Base-by-base conservation (phyloP, 2,888 invertebrate species). In the Eupithecia insigniata region DNA sequence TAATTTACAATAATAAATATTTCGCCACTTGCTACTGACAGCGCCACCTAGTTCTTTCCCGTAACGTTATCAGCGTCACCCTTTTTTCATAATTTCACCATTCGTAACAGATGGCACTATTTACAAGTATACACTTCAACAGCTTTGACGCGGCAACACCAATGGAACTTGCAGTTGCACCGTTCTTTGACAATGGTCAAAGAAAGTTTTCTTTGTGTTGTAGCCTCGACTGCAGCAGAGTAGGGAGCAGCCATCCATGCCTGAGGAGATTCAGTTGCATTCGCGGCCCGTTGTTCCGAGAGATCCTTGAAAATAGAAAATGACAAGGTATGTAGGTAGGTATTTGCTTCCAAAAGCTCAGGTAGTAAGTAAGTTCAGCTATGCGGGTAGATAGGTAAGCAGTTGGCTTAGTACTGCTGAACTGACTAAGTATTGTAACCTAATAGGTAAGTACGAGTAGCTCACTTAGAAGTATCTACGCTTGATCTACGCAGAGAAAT, bases 131-230 rank as follows among this genome's bases (percentile, higher is more conserved):
- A 97, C 77, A 97, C 92, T 87, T 98, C 98, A 76, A 96, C 94
- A 81, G 95, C 96, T 83, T 96, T 96, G 66, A 99, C 99, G 82
- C 96, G 96, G 91, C 99, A 99, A 92, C 99, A 99, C 99, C 99
- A 99, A 85, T 98, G 98, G 89, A 99, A 99, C 91, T 98, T 98
- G 95, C 99, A 99, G 82, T 97, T 96, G 91, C 99, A 99, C 36
- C 98, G 95, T 86, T 98, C 98, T 73, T 95, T 96, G 28, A 97
- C 92, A 10, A 96, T 96, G n/a, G n/a, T n/a, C n/a, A n/a, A n/a
- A n/a, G n/a, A n/a, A n/a, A 66, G 96, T 81, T 36, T 97, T 97
- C 86, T 97, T 96, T 1, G 98, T 98, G 90, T 98, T 98, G 95
- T 98, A 98, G 26, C 99, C 99, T 72, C 99, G 95, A 1, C 98